These are phyloP conservation scores for Hoplias malabaricus DNA, from an alignment of 2,113 vertebrate genomes.

Conservation along the genomic window DNA sequence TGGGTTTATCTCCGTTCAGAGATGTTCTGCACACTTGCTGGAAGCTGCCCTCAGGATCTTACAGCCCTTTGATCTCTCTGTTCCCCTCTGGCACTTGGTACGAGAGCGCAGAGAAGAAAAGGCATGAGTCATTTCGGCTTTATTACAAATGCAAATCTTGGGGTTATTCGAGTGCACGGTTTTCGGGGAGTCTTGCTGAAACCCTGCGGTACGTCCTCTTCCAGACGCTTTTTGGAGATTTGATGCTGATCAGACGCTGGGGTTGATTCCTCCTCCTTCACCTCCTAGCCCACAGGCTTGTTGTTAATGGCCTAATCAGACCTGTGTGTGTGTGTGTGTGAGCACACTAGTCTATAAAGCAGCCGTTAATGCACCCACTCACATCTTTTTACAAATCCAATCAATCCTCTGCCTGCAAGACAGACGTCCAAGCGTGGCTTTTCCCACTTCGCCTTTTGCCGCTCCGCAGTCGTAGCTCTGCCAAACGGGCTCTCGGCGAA, in stretches of 20 bases:
- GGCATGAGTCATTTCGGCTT: slow-evolving; percentile 16
- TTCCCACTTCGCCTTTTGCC: not conserved
- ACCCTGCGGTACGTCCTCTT: not conserved
- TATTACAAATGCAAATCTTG: slow-evolving; percentile 23
- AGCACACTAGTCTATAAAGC: slow-evolving; percentile 13
- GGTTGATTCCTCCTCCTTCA: not conserved
- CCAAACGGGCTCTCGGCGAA: not conserved
- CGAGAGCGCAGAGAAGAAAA: not conserved
- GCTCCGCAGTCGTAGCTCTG: not conserved
- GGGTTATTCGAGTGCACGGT: slow-evolving; percentile 23
- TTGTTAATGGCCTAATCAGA: slow-evolving; percentile 24
- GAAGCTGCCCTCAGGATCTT: slow-evolving; percentile 16
- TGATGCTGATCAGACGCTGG: slow-evolving; percentile 15
- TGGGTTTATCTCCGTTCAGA: slow-evolving; percentile 12
- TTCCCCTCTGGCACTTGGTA: slow-evolving; percentile 9
- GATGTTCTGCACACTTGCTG: not conserved
- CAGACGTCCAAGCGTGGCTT: not conserved
- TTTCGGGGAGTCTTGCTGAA: slow-evolving; percentile 6
- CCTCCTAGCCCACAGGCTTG: not conserved
- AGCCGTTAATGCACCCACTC: not conserved
- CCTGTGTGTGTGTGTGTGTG: not conserved
- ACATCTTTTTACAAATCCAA: not conserved
- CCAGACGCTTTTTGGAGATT: slow-evolving; percentile 4
- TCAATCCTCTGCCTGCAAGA: not conserved
- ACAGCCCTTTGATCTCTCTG: slow-evolving; percentile 14